Evolutionary conservation across 2,888 invertebrate genomes (phyloP), one percentile per base, ranked within the genome.

Genomic region (Hanleya hanleyi): DNA sequence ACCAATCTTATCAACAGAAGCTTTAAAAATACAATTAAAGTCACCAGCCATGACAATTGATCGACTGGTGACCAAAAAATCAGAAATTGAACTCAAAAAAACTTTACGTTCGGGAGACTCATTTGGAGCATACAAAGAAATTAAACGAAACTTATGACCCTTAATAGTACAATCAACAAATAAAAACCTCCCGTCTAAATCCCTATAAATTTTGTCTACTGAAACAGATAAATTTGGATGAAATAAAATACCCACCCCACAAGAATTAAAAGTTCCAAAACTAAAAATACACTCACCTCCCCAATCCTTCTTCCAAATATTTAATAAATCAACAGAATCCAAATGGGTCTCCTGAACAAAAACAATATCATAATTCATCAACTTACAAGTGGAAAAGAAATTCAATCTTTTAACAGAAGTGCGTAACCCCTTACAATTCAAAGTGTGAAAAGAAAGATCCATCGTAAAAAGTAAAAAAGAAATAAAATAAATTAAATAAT

Each of bases 51-150:
- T 36, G 22, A 69, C 37, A 37, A 69, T 29, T 22, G 18, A 18
- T 22, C 69, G 61, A 38, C 41, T n/a, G 22, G 69, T 57, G 7
- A 32, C 38, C 6, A 69, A 61, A 57, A 26, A 35, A 36, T 9
- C n/a, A 2, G 1, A 12, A 22, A 69, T 18, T 9, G 35, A 35
- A 7, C 15, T 29, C n/a, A 69, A 69, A 61, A 69, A 69, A 5
- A 18, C 29, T 5, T 57, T 51, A n/a, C 69, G 36, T 26, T 35
- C 35, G 1, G 26, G 18, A 4, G 22, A 26, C 32, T 22, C 29
- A n/a, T 32, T 36, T 22, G 69, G 61, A n/a, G 57, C 57, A 69
- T 69, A 69, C 9, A 69, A n/a, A 38, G n/a, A 32, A 37, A 69
- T 29, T 4, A 69, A 41, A n/a, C 69, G 22, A 38, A 61, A 61